Percentiles rank a stretch among this genome's conserved stretches.
phyloP scores from a whole-genome alignment of 2,888 invertebrate species.

The Chrysotoxum bicinctum region DNA sequence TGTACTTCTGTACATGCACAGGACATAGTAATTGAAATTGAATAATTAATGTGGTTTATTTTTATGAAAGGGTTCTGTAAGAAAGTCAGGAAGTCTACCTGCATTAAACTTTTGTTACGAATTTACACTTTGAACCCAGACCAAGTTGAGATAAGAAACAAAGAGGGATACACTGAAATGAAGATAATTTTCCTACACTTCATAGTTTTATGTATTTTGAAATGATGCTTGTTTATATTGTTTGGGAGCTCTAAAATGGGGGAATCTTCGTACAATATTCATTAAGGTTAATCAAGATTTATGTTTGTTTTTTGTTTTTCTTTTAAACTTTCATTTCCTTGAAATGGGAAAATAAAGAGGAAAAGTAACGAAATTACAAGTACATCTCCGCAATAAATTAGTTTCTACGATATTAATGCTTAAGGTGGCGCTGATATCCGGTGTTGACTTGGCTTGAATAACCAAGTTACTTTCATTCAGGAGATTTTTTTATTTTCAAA shows the following conservation, averaged over 20 bases:
- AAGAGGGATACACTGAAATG: neutral
- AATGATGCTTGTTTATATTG: neutral
- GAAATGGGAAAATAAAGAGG: too few relatives aligned
- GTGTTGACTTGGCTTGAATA: too few relatives aligned
- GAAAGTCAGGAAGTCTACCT: neutral
- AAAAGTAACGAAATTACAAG: too few relatives aligned
- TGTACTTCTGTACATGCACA: neutral
- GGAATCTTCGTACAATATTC: too few relatives aligned
- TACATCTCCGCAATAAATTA: too few relatives aligned
- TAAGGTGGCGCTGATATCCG: too few relatives aligned
- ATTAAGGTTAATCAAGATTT: too few relatives aligned
- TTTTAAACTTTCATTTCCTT: too few relatives aligned
- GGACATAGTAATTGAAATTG: constrained; percentile 55
- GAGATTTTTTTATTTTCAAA: too few relatives aligned
- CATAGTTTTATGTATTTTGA: neutral
- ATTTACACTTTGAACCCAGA: neutral
- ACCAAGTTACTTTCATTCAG: too few relatives aligned
- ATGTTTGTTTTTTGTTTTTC: too few relatives aligned
- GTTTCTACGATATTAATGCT: too few relatives aligned
- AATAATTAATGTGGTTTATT: constrained; percentile 44
- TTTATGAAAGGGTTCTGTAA: neutral
- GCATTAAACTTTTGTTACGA: neutral
- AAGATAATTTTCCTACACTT: neutral
- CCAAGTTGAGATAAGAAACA: neutral
- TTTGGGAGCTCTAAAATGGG: neutral